phyloP scores from a whole-genome alignment of 2,797 vertebrate species.

The Fratercula arctica region DNA sequence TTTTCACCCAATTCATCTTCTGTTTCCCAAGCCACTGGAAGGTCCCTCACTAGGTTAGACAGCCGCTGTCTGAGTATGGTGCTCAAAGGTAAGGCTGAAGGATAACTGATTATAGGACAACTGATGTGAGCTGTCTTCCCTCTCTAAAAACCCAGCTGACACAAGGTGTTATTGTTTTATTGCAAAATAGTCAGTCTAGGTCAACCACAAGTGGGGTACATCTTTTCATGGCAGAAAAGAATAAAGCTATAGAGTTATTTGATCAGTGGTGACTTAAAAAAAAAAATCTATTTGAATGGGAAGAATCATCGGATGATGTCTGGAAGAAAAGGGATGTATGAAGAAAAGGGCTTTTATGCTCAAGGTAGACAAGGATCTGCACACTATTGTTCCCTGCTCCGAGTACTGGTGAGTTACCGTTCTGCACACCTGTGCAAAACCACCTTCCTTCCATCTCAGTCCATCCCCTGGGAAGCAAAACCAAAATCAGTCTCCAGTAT shows the following conservation, averaged over 20 bases:
- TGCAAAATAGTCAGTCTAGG: background rate
- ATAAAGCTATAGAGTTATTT: background rate
- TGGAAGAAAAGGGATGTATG: background rate
- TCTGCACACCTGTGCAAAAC: slow-evolving; percentile 45
- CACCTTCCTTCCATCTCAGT: background rate
- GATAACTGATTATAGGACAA: background rate
- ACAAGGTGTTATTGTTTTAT: background rate
- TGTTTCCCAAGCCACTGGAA: background rate
- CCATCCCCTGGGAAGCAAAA: slow-evolving; percentile 38
- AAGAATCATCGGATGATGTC: background rate
- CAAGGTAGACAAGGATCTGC: background rate
- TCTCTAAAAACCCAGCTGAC: background rate
- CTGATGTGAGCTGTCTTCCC: background rate
- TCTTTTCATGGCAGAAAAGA: background rate
- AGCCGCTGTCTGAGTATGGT: background rate
- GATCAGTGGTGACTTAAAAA: background rate
- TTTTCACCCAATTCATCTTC: slow-evolving; percentile 34
- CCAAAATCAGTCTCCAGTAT: slow-evolving; percentile 42
- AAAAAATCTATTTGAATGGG: background rate
- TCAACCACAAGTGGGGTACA: background rate
- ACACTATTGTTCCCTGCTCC: background rate
- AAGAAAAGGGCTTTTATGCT: background rate
- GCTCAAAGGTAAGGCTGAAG: background rate
- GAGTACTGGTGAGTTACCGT: background rate
- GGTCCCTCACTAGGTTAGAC: background rate